Base-by-base conservation (phyloP, 1,140 invertebrate genomes). In the Pectinophora gossypiella region DNA sequence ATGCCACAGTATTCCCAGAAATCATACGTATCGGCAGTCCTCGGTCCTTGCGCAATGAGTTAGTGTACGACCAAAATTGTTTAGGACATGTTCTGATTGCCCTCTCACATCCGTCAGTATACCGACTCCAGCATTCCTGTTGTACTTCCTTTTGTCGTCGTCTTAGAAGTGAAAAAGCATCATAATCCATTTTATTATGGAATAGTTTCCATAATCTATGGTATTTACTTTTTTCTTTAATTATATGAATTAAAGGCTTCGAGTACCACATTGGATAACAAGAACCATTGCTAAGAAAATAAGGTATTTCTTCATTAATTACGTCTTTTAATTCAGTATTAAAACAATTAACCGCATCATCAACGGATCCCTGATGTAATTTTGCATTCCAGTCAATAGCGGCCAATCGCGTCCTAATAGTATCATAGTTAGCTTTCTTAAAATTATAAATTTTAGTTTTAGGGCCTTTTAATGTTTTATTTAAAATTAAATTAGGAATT, bases 221-320 rank as follows among this genome's bases (percentile, higher is more conserved):
- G n/a, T n/a, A n/a, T n/a, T n/a, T n/a, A n/a, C n/a, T n/a, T 19
- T 43, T 43, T 43, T 43, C 40, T 19, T 43, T 43, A 19, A 43
- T 43, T 18, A 43, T 43, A 19, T 43, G 4, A 19, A 43, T 43
- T n/a, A 43, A 13, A 9, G 40, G 16, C 16, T 18, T 19, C 7
- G 40, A 43, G n/a, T 10, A 43, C 40, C 40, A 43, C 6, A 5
- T 13, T 3, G 40, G 40, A 19, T 43, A 43, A 43, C 19, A 3
- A 43, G 3, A 2, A 18, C 19, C 19, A n/a, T 43, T 10, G 16
- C 19, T 43, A 5, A 19, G 19, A 43, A 19, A 43, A 19, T 3
- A 5, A 19, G 15, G 36, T 7, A 38, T n/a, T 3, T n/a, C 10
- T 13, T 38, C 15, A 5, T 43, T 16, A 19, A 43, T 19, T 7